Conservation (phyloP, 2,797 vertebrate genomes). For the Microtus agrestis region DNA sequence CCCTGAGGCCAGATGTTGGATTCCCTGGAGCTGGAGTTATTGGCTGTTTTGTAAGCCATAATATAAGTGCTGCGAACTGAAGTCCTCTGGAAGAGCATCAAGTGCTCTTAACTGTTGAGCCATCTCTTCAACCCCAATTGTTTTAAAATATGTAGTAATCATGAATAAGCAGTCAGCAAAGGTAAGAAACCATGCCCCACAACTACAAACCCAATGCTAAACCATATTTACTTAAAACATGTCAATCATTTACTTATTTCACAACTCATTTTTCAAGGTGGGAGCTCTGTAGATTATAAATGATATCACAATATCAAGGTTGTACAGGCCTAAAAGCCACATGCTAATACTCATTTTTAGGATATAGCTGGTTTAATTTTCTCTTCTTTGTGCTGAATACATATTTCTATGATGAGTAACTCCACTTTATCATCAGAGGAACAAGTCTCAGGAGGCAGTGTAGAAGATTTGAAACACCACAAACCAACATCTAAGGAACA, state of each 20-base stretch:
- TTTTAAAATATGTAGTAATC: background rate
- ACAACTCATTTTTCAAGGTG: background rate
- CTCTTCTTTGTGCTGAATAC: background rate
- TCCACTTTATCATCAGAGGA: background rate
- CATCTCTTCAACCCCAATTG: background rate
- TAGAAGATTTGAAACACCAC: constrained; percentile 23
- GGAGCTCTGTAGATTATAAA: background rate
- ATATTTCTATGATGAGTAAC: background rate
- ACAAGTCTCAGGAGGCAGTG: background rate
- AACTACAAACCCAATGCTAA: background rate
- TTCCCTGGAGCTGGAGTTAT: background rate
- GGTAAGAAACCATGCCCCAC: background rate
- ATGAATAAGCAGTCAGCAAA: background rate
- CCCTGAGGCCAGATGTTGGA: background rate
- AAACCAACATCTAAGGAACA: background rate
- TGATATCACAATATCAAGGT: background rate
- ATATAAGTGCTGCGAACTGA: background rate
- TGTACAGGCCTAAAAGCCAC: background rate
- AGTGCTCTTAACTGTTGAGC: background rate
- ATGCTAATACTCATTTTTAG: background rate
- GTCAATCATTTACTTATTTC: background rate
- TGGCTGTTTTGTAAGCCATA: background rate
- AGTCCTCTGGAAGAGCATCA: no score
- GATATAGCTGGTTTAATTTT: background rate
- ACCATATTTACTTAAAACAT: background rate